phyloP scores from a whole-genome alignment of 2,888 invertebrate genomes.

The Plusia festucae region DNA sequence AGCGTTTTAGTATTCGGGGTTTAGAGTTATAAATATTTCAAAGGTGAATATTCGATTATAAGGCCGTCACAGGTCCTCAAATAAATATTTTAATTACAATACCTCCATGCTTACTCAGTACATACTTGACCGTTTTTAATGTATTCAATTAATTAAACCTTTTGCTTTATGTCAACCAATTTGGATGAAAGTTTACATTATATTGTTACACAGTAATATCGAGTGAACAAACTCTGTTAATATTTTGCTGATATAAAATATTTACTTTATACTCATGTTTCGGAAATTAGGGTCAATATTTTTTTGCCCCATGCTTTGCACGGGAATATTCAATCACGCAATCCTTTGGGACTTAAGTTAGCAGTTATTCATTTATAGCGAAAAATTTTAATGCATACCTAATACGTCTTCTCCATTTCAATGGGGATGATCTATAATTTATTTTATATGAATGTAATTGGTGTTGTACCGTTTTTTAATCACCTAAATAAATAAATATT shows the following conservation, averaged over 20 bases:
- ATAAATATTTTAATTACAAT: background rate
- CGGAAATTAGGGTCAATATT: constrained; percentile 59
- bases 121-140: constrained; percentile 16
- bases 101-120: background rate
- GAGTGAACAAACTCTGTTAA: constrained; percentile 64
- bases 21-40: background rate
- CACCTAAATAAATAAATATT: too few species aligned
- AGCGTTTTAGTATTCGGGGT: too few species aligned
- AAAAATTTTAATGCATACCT: background rate
- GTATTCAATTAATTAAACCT: constrained; percentile 29
- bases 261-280: constrained; percentile 64
- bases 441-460: too few species aligned
- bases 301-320: constrained; percentile 18
- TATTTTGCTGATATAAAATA: constrained; percentile 62
- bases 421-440: too few species aligned
- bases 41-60: background rate
- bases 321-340: constrained; percentile 25
- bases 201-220: constrained; percentile 51
- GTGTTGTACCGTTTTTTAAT: too few species aligned
- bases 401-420: background rate
- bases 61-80: background rate
- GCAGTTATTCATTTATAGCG: background rate
- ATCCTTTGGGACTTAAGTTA: constrained; percentile 14
- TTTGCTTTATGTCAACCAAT: constrained; percentile 21
- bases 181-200: constrained; percentile 31